Evolutionary conservation across 1,140 invertebrate genomes (phyloP).

Genomic region (Trinorchestia longiramus): DNA sequence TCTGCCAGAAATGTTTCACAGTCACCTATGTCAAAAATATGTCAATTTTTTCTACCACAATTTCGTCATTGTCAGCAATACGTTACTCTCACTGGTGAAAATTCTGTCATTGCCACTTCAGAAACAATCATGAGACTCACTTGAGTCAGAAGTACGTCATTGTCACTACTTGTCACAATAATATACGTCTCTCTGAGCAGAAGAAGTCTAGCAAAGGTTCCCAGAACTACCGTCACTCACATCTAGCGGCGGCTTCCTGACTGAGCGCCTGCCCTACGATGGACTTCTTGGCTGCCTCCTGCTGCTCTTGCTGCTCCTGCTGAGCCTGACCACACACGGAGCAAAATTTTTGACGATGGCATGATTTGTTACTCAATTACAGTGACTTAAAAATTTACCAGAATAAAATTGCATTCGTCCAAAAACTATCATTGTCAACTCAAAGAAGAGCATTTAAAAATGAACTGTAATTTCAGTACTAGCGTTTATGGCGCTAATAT

Average conservation of each 20-base stretch:
- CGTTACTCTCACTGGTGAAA: background rate
- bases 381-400: background rate
- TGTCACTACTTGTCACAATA: background rate
- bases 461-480: too few species aligned
- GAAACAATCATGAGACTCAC: too few species aligned
- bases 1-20: too few species aligned
- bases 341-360: background rate
- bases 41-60: too few species aligned
- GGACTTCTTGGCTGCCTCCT: conserved; percentile 35
- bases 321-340: background rate
- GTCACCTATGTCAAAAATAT: too few species aligned
- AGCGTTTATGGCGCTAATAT: too few species aligned
- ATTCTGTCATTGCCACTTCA: background rate
- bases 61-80: too few species aligned
- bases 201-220: background rate
- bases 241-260: conserved; percentile 38
- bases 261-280: conserved; percentile 37
- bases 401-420: background rate
- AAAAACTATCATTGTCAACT: background rate
- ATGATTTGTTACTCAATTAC: background rate
- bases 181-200: background rate
- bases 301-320: conserved; percentile 38
- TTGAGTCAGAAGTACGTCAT: background rate
- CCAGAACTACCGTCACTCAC: background rate
- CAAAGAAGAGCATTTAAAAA: background rate